Evolutionary conservation across 1,140 invertebrate genomes (phyloP).

Genomic region (Manduca sexta): DNA sequence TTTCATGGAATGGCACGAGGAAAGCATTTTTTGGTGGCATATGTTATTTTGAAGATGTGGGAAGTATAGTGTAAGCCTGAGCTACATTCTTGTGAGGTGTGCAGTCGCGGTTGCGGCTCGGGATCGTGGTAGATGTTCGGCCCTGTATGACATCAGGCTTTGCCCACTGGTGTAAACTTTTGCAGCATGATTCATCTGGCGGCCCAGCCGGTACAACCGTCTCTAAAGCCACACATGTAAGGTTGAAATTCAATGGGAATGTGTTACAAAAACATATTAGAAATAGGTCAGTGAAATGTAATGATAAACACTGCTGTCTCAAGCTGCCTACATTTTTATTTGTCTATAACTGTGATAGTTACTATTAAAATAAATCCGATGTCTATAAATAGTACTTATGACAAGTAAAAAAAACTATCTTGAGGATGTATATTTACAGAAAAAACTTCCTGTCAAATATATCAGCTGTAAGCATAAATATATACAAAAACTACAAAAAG

Average conservation of each 20-base stretch:
- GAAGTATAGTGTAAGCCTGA: slow-evolving; percentile 28
- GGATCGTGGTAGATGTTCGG: slow-evolving; percentile 12
- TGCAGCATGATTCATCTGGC: slow-evolving; percentile 46
- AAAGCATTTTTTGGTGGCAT: slow-evolving; percentile 20
- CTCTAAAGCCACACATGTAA: slow-evolving; percentile 16
- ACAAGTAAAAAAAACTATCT: too few species aligned
- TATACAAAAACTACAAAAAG: too few species aligned
- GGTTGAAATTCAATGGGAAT: slow-evolving; percentile 16
- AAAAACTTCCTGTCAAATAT: too few species aligned
- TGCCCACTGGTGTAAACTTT: slow-evolving; percentile 58
- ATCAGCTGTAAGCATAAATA: too few species aligned
- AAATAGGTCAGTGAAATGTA: slow-evolving; percentile 18
- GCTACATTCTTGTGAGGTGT: background rate
- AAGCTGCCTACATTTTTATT: background rate
- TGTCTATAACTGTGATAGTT: too few species aligned
- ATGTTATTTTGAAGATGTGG: slow-evolving; percentile 33
- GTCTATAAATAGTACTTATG: too few species aligned
- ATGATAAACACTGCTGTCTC: slow-evolving; percentile 8
- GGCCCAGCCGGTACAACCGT: slow-evolving; percentile 5
- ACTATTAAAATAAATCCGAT: too few species aligned
- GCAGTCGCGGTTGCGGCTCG: slow-evolving; percentile 3
- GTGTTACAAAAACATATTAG: slow-evolving; percentile 9
- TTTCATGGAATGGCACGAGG: slow-evolving; percentile 18
- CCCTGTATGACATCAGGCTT: slow-evolving; percentile 60
- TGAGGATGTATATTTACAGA: too few species aligned